phyloP scores from a whole-genome alignment of 1,140 invertebrate species.

The Eupristina koningsbergeri region DNA sequence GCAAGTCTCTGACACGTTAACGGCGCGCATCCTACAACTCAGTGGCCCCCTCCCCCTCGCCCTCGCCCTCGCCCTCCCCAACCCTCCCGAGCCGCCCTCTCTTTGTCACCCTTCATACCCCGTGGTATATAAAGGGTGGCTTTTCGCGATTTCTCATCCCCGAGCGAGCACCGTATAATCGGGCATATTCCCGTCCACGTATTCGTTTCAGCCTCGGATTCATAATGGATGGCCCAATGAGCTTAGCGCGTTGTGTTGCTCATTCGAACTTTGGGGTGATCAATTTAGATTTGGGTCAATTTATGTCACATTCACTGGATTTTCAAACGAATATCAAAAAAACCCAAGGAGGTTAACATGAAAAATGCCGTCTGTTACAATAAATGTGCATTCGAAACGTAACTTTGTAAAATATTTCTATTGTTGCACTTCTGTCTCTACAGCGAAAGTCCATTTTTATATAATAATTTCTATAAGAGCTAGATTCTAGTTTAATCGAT shows the following conservation, averaged over 20 bases:
- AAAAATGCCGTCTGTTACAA: background rate
- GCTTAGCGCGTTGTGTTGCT: background rate
- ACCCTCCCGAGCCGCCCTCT: background rate
- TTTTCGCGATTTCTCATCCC: constrained; percentile 19
- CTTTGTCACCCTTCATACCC: too few species aligned
- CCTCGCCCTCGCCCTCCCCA: background rate
- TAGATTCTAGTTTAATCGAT: too few species aligned
- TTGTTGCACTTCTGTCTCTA: background rate
- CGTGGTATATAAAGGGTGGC: background rate
- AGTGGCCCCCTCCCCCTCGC: background rate
- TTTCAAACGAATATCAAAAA: background rate
- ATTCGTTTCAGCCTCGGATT: background rate
- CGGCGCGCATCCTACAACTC: constrained; percentile 7
- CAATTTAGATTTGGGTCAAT: background rate
- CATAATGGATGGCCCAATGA: background rate
- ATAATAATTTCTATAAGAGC: background rate
- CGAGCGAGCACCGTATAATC: background rate
- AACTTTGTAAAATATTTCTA: background rate
- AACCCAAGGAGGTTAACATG: background rate
- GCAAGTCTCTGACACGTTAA: constrained; percentile 21
- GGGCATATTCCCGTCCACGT: background rate
- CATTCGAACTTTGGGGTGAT: background rate
- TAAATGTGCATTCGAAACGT: background rate
- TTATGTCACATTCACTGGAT: background rate
- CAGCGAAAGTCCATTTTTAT: background rate